A percentile compares a stretch with the other conserved stretches of the same genome.
Evolutionary conservation across 2,797 vertebrate genomes (phyloP).

Genomic region (Spondyliosoma cantharus): DNA sequence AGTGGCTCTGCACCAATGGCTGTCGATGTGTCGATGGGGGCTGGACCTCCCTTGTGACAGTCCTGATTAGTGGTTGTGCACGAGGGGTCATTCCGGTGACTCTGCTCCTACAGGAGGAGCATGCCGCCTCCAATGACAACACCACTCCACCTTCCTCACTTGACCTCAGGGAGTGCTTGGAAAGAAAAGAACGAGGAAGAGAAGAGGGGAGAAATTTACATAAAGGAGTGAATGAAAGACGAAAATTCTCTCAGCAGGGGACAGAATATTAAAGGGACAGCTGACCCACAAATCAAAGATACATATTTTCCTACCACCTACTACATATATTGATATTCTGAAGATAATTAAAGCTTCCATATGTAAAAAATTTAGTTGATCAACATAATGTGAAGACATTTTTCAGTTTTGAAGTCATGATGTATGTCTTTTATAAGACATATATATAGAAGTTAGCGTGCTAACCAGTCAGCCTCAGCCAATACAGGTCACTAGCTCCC

Average conservation of each 20-base stretch:
- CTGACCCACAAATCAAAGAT: too few relatives aligned
- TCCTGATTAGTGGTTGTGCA: constrained; percentile 64
- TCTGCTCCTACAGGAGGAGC: constrained; percentile 38
- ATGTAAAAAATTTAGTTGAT: too few relatives aligned
- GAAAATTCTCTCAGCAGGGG: not conserved
- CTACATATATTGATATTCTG: too few relatives aligned
- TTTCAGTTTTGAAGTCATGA: too few relatives aligned
- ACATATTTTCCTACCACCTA: too few relatives aligned
- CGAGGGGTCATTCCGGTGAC: constrained; percentile 45
- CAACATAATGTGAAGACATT: too few relatives aligned
- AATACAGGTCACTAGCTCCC: too few relatives aligned
- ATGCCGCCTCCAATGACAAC: constrained; percentile 46
- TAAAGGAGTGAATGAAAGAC: not conserved
- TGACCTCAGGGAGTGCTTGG: constrained; percentile 30
- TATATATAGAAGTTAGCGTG: too few relatives aligned
- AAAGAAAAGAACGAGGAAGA: constrained; percentile 6
- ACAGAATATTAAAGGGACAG: constrained; percentile 5
- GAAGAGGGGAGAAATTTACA: constrained; percentile 4
- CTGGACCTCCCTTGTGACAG: constrained; percentile 69
- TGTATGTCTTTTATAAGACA: too few relatives aligned
- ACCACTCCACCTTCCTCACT: constrained; percentile 29
- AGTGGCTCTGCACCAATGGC: constrained; percentile 60
- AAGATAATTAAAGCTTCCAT: too few relatives aligned
- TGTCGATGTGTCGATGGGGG: constrained; percentile 68
- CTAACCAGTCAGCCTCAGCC: too few relatives aligned